Percentiles rank a stretch among this genome's conserved stretches.
phyloP scores from a whole-genome alignment of 2,113 vertebrate genomes.

The Nanorana parkeri region DNA sequence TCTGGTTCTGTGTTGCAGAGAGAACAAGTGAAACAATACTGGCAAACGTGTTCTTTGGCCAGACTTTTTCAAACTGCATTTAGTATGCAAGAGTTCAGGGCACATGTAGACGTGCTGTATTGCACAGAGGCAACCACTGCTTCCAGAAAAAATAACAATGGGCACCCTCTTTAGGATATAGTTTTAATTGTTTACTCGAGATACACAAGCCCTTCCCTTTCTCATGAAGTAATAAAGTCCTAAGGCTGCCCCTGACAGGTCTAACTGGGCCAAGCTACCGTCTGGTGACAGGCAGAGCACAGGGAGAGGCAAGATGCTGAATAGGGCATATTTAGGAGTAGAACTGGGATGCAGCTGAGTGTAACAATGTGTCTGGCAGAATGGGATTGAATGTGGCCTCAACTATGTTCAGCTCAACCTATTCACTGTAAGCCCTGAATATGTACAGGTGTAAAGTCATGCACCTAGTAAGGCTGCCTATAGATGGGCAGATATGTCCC shows the following conservation, averaged over 20 bases:
- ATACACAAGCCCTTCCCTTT: conserved; percentile 68
- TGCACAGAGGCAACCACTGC: conserved; percentile 64
- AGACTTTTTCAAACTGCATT: neutral
- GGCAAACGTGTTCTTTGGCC: conserved; percentile 5
- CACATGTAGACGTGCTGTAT: conserved; percentile 61
- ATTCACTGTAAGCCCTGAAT: no score
- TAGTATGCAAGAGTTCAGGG: conserved; percentile 38
- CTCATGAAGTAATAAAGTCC: conserved; percentile 69
- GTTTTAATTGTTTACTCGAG: conserved; percentile 67
- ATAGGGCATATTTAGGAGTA: neutral
- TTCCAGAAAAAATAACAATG: conserved; percentile 68
- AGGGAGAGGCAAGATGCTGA: neutral
- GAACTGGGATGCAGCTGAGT: no score
- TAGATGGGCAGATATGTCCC: no score
- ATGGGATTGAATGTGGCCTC: no score
- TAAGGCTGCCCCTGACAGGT: conserved; percentile 21
- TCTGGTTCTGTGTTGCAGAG: neutral
- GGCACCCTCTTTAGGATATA: conserved; percentile 58
- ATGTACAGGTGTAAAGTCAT: no score
- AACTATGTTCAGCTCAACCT: no score
- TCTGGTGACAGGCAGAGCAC: conserved; percentile 32
- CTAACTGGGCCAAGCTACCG: neutral
- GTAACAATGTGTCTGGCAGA: no score
- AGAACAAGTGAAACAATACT: conserved; percentile 24
- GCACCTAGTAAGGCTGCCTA: no score